Conservation (phyloP, 1,140 invertebrate genomes). For the Manduca sexta region DNA sequence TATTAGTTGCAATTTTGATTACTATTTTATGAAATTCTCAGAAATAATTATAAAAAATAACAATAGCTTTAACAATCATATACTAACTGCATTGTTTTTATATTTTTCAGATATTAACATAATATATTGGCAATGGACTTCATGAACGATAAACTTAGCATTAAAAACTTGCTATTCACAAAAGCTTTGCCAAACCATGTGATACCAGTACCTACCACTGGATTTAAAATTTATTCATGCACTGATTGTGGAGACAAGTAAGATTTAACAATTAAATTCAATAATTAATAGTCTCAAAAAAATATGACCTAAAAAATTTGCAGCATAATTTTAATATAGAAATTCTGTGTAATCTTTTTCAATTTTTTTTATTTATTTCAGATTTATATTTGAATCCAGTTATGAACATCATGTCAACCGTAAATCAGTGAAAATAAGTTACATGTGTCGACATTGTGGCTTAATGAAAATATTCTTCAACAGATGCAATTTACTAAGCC, state of each 20-base stretch:
- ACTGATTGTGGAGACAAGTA: slow-evolving; percentile 67
- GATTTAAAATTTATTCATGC: slow-evolving; percentile 47
- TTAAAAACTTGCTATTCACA: slow-evolving; percentile 55
- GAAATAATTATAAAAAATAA: too few species aligned
- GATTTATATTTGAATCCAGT: slow-evolving; percentile 60
- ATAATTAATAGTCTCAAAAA: not conserved
- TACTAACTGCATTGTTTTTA: too few species aligned
- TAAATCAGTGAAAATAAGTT: slow-evolving; percentile 55
- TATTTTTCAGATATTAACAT: slow-evolving; percentile 11
- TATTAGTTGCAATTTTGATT: too few species aligned
- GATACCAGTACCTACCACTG: slow-evolving; percentile 34
- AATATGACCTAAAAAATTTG: too few species aligned
- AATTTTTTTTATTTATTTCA: slow-evolving; percentile 34
- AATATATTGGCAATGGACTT: slow-evolving; percentile 10
- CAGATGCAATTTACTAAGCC: slow-evolving; percentile 56
- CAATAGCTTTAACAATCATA: too few species aligned
- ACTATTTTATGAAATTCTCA: too few species aligned
- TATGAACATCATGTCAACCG: slow-evolving; percentile 56
- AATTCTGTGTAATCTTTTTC: not conserved
- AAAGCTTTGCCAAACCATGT: slow-evolving; percentile 48
- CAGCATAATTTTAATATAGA: too few species aligned
- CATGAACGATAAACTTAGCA: slow-evolving; percentile 36
- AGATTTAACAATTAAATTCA: slow-evolving; percentile 15
- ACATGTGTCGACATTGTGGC: slow-evolving; percentile 52
- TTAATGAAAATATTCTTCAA: slow-evolving; percentile 45